Conservation (phyloP, 2,888 invertebrate genomes). For the Lathronympha strigana region DNA sequence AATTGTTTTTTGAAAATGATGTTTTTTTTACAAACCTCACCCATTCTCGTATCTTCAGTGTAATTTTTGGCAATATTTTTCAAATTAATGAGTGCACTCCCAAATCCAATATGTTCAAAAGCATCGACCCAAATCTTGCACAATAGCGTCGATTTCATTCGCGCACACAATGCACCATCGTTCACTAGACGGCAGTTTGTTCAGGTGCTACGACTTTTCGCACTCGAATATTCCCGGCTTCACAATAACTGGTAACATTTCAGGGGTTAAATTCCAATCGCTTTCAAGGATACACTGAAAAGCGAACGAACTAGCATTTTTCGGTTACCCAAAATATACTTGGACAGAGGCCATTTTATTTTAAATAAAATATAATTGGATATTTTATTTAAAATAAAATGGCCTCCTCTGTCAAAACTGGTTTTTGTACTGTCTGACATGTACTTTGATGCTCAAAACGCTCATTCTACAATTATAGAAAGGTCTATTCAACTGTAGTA, state of each 20-base stretch:
- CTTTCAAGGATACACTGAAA: background rate
- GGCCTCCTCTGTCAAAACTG: too few species aligned
- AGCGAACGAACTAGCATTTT: background rate
- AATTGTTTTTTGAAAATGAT: too few species aligned
- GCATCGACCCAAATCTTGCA: slow-evolving; percentile 68
- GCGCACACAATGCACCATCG: slow-evolving; percentile 69
- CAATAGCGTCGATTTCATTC: slow-evolving; percentile 69
- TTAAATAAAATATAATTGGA: too few species aligned
- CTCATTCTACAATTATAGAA: too few species aligned
- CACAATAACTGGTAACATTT: slow-evolving; percentile 44
- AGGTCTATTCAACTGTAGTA: too few species aligned
- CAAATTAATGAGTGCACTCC: slow-evolving; percentile 27
- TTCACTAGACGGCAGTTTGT: slow-evolving; percentile 62
- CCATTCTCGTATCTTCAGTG: background rate
- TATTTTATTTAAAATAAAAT: too few species aligned
- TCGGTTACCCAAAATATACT: too few species aligned
- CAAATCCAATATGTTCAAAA: slow-evolving; percentile 51
- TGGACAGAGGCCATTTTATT: too few species aligned
- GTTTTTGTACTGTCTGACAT: too few species aligned
- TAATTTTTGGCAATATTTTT: background rate
- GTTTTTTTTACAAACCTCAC: background rate
- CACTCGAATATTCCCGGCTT: slow-evolving; percentile 47
- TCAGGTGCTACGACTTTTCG: slow-evolving; percentile 64
- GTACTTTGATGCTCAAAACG: too few species aligned
- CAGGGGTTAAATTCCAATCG: slow-evolving; percentile 39